phyloP scores from a whole-genome alignment of 2,113 vertebrate species.

The Sander vitreus region DNA sequence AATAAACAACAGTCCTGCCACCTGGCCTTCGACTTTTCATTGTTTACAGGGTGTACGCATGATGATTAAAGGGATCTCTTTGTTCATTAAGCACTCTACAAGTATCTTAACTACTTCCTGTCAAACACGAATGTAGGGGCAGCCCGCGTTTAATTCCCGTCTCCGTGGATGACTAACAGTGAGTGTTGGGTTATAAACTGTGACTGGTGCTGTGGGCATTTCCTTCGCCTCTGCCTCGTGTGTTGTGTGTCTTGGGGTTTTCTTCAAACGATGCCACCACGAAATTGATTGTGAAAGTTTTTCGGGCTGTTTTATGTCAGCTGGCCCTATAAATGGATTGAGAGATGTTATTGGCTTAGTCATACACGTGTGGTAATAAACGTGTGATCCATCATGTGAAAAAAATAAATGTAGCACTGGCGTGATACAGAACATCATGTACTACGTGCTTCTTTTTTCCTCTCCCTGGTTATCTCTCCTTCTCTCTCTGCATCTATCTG shows the following conservation, averaged over 20 bases:
- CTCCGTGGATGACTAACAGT: conserved; percentile 60
- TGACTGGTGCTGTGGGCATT: conserved; percentile 70
- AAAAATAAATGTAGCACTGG: conserved; percentile 31
- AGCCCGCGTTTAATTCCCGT: conserved; percentile 42
- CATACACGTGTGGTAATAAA: conserved; percentile 52
- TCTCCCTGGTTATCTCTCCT: not conserved
- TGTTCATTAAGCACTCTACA: conserved; percentile 30
- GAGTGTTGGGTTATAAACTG: conserved; percentile 53
- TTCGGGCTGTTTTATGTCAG: conserved; percentile 24
- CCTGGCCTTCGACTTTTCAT: conserved; percentile 23
- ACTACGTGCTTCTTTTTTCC: conserved; percentile 24
- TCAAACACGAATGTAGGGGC: conserved; percentile 27
- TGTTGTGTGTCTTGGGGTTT: conserved; percentile 45
- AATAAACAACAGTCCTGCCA: conserved; percentile 42
- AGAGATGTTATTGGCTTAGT: conserved; percentile 51
- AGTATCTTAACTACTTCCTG: conserved; percentile 64
- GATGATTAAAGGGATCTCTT: conserved; percentile 46
- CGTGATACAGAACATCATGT: not conserved
- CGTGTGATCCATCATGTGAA: conserved; percentile 64
- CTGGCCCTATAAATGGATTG: conserved; percentile 38
- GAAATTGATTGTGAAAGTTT: conserved; percentile 50
- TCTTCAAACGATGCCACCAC: conserved; percentile 41
- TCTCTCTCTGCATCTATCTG: conserved; percentile 21
- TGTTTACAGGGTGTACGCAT: conserved; percentile 33
- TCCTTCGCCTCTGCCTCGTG: conserved; percentile 50